phyloP scores from a whole-genome alignment of 2,113 vertebrate genomes.

The Psilopogon haemacephalus region DNA sequence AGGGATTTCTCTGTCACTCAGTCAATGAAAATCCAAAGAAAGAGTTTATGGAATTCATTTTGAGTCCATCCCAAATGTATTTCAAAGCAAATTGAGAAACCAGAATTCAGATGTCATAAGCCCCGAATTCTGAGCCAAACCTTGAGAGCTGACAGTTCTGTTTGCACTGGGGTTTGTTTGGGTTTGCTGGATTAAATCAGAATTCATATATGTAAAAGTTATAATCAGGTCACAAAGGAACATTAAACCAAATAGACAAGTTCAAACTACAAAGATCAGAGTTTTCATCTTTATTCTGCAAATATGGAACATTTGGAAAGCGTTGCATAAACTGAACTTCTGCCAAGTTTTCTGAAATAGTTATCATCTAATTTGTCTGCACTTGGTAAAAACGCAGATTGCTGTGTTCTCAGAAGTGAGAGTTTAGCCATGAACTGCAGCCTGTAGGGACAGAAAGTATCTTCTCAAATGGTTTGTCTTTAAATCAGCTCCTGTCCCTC shows the following conservation, averaged over 20 bases:
- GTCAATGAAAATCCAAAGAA: constrained; percentile 6
- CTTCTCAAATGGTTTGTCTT: background rate
- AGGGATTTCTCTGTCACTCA: constrained; percentile 1
- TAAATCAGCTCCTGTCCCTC: background rate
- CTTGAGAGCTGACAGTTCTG: background rate
- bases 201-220: background rate
- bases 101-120: background rate
- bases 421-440: background rate
- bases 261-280: constrained; percentile 58
- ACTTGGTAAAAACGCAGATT: constrained; percentile 50
- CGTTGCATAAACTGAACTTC: constrained; percentile 61
- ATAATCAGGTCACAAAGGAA: constrained; percentile 33
- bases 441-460: background rate
- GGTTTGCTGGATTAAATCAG: constrained; percentile 16
- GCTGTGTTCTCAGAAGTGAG: constrained; percentile 54
- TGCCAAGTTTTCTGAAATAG: constrained; percentile 67
- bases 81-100: constrained; percentile 1
- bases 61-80: background rate
- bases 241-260: constrained; percentile 43
- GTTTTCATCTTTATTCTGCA: constrained; percentile 68
- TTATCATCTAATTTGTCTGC: constrained; percentile 56
- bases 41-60: background rate
- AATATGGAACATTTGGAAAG: constrained; percentile 68
- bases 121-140: background rate
- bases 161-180: constrained; percentile 5